These are phyloP conservation scores for Tychaedon coryphoeus DNA, from an alignment of 2,113 vertebrate genomes.

Conservation along the genomic window DNA sequence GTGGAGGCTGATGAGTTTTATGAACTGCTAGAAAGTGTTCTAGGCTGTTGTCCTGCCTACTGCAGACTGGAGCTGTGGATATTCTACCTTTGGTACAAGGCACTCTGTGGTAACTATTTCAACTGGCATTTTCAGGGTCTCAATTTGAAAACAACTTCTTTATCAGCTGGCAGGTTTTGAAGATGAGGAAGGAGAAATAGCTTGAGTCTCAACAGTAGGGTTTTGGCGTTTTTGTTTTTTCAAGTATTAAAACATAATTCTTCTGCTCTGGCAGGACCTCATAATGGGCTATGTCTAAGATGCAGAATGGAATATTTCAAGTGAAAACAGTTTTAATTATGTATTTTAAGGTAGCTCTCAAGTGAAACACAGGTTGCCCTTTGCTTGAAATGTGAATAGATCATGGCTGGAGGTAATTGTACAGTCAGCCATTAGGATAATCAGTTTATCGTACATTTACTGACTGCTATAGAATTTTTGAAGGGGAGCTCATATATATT, in stretches of 20 bases:
- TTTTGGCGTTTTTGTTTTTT: background rate
- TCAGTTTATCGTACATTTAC: background rate
- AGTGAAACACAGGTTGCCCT: background rate
- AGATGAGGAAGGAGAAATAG: background rate
- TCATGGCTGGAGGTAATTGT: background rate
- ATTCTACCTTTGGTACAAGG: background rate
- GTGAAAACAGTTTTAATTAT: background rate
- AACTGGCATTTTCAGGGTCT: background rate
- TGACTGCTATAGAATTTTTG: background rate
- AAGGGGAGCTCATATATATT: background rate
- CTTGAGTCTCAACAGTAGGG: background rate
- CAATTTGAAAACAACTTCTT: background rate
- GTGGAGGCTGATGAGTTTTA: background rate
- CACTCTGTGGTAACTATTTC: background rate
- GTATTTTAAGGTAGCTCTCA: background rate
- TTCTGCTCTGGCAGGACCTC: background rate
- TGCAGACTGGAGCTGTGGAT: background rate
- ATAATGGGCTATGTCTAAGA: background rate
- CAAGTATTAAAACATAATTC: background rate
- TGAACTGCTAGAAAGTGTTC: background rate
- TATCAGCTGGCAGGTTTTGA: background rate
- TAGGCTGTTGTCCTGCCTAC: background rate
- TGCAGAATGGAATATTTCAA: background rate
- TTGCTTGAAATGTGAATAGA: constrained; percentile 4
- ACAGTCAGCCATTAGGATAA: background rate